Conservation (phyloP, 2,888 invertebrate species). For the Pycnomerus fuliginosus region DNA sequence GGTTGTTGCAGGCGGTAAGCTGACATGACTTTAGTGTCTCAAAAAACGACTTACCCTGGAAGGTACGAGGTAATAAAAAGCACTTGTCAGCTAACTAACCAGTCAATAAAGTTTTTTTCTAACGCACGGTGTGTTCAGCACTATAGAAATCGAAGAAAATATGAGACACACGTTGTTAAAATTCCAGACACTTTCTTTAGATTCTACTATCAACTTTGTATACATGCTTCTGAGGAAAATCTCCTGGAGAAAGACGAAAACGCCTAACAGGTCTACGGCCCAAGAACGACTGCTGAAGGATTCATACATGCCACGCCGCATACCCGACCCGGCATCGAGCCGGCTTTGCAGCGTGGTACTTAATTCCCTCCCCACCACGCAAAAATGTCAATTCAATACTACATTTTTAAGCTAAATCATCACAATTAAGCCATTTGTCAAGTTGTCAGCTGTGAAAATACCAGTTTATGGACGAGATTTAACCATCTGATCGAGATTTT, state of each 20-base stretch:
- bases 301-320: too few relatives aligned
- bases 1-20: conserved; percentile 3
- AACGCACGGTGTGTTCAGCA: conserved; percentile 52
- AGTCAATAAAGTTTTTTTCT: conserved; percentile 47
- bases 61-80: conserved; percentile 46
- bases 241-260: conserved; percentile 36
- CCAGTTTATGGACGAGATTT: too few relatives aligned
- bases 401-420: too few relatives aligned
- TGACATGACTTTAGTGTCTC: conserved; percentile 1
- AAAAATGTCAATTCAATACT: too few relatives aligned
- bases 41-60: conserved; percentile 41
- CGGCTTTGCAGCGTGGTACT: conserved; percentile 17
- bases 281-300: conserved; percentile 41
- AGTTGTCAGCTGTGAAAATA: too few relatives aligned
- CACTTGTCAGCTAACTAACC: conserved; percentile 31
- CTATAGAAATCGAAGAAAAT: conserved; percentile 47
- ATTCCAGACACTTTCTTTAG: conserved; percentile 52
- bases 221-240: conserved; percentile 46
- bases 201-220: conserved; percentile 51
- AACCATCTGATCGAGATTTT: too few relatives aligned
- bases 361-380: too few relatives aligned
- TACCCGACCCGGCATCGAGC: conserved; percentile 22
- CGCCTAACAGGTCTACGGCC: conserved; percentile 44
- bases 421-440: too few relatives aligned
- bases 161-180: conserved; percentile 46